phyloP scores from a whole-genome alignment of 2,888 invertebrate species.

The Limnephilus lunatus region DNA sequence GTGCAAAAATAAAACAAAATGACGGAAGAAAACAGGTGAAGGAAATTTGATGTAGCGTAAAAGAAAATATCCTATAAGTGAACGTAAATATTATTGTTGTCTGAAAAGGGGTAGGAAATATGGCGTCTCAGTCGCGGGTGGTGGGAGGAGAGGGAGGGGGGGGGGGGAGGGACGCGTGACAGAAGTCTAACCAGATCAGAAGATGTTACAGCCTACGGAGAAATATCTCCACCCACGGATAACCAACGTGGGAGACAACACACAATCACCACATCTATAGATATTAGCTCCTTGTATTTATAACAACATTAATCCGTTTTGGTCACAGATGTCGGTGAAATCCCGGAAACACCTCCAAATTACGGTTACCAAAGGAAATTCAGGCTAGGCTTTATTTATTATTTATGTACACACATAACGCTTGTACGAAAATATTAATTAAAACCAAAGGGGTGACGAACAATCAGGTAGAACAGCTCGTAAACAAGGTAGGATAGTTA shows the following conservation, averaged over 20 bases:
- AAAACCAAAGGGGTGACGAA: background rate
- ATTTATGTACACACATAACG: background rate
- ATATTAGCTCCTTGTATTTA: background rate
- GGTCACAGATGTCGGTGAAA: background rate
- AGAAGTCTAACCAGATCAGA: slow-evolving; percentile 38
- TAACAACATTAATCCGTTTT: background rate
- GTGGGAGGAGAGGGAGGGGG: background rate
- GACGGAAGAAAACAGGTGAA: slow-evolving; percentile 19
- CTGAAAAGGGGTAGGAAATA: slow-evolving; percentile 25
- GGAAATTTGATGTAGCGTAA: slow-evolving; percentile 26
- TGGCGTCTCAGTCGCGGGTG: slow-evolving; percentile 35
- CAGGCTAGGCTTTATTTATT: background rate
- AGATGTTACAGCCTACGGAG: background rate
- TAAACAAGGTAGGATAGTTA: slow-evolving; percentile 3
- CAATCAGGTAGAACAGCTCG: background rate
- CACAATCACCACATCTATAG: background rate
- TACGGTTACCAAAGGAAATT: background rate
- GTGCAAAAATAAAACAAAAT: slow-evolving; percentile 16
- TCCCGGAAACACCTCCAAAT: background rate
- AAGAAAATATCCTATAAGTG: slow-evolving; percentile 37
- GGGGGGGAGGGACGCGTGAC: slow-evolving; percentile 1
- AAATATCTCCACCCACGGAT: background rate
- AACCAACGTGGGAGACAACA: background rate
- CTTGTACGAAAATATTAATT: slow-evolving; percentile 11
- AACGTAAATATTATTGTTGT: slow-evolving; percentile 46